Evolutionary conservation across 2,113 vertebrate genomes (phyloP), one percentile per base, ranked within the genome.

Genomic region (Mormyrus iriodes): DNA sequence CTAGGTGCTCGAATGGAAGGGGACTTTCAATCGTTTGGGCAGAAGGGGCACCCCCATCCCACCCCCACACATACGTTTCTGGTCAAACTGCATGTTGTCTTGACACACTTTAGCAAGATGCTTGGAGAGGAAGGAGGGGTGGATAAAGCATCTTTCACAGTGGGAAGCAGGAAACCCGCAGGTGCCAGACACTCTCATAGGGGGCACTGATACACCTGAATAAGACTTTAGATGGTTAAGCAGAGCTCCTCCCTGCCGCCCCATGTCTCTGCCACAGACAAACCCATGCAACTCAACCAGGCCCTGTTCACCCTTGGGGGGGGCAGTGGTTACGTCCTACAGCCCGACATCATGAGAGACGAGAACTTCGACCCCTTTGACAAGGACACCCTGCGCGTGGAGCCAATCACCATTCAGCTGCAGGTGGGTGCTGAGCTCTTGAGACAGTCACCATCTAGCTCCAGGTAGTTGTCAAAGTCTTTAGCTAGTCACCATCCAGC

Each of bases 281-380:
- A 96, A 92, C 95, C 96, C 48, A 97, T 97, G 96, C 96, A 97
- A 94, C 93, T 97, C 90, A 97, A 97, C 92, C 96, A 96, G 93
- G 93, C 94, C 4, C 88, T 96, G 48, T 96, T 96, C 92, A 91
- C 93, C 92, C 92, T 96, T 27, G 94, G 94, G 19, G 95, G 95
- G 0, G 90, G 91, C 87, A 94, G 93, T 31, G 95, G 95, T 12
- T 96, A 91, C n/a, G 94, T 96, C 3, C 94, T 94, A 2, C 95
- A 96, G 90, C 95, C 95, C 2, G 95, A 95, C 58, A 90, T 95
- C 93, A 95, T 95, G 95, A 94, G 95, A 79, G 95, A 96, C 15
- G 95, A 96, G 1, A 9, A 73, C 53, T 96, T 96, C 10, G 95
- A 96, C 92, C 95, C 95, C 2, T 96, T 96, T 1, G 94, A 96